Evolutionary conservation across 2,888 invertebrate species (phyloP), one percentile per base, ranked within the genome.

Genomic region (Amphipyra tragopoginis): DNA sequence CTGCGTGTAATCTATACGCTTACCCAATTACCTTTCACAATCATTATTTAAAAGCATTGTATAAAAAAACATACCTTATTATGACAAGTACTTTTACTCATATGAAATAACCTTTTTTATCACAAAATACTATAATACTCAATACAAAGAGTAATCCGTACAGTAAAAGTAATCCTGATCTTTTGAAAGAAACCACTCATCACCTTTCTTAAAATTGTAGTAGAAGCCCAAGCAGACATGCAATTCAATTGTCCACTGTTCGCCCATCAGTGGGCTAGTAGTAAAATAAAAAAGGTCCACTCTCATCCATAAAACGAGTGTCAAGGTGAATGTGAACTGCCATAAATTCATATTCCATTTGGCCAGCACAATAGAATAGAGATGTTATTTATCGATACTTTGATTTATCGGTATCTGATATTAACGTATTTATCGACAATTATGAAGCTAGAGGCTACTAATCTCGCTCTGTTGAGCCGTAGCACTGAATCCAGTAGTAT

Each of bases 291-390:
- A 54, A 38, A 57, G 14, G 39, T 42, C 51, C 48, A 60, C 59
- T 47, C 54, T 72, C 56, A 42, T 38, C 47, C 45, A 72, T 75
- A 72, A 75, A 75, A 36, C 40, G 33, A 39, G 59, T 62, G 47
- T 48, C 58, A 72, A 76, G 67, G 72, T 67, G 66, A 57, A 60
- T 49, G 55, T 42, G 73, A 58, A 67, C 66, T 58, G 63, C 64
- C 60, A 77, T 74, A 76, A 74, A 74, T 74, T 72, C 51, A 77
- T 77, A 77, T 76, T 72, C 68, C 63, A 76, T 77, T 76, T 67
- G 67, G 72, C 65, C 26, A 52, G 66, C 61, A 76, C 76, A 65
- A 65, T 58, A 58, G 49, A 65, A 52, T 72, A 72, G 72, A 21
- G 72, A 43, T 47, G 72, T 26, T 43, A 51, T 53, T 47, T 60